Percentiles rank a stretch among this genome's conserved stretches.
phyloP scores from a whole-genome alignment of 2,888 invertebrate species.

The Chamaedrilus cognettii region DNA sequence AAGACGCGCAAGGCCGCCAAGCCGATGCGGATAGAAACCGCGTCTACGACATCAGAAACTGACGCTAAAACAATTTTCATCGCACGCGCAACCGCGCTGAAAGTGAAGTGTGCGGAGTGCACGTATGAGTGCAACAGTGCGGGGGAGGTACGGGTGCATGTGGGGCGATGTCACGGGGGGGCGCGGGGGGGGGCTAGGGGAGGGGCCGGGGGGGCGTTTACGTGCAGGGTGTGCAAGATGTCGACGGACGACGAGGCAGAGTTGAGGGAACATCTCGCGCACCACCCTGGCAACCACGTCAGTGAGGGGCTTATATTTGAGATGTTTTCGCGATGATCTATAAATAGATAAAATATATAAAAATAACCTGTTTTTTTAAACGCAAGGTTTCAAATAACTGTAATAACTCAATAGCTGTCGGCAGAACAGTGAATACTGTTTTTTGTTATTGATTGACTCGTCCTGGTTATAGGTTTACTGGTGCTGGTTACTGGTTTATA shows the following conservation, averaged over 20 bases:
- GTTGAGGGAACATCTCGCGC: constrained; percentile 18
- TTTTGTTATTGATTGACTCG: no score
- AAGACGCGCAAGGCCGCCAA: background rate
- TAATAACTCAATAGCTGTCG: no score
- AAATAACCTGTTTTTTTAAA: no score
- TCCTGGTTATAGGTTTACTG: no score
- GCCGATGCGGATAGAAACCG: background rate
- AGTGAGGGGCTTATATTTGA: background rate
- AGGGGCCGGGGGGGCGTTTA: background rate
- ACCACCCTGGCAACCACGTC: constrained; percentile 18
- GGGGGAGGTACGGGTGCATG: background rate
- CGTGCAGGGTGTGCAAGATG: constrained; percentile 20
- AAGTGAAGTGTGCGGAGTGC: background rate
- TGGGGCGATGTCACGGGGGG: background rate
- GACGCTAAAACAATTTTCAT: background rate
- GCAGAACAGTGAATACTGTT: no score
- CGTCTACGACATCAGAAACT: background rate
- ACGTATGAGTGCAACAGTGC: background rate
- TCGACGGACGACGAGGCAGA: constrained; percentile 5
- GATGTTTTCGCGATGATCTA: no score
- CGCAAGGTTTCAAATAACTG: no score
- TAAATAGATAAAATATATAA: no score
- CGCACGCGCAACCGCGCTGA: background rate
- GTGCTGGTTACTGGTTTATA: no score
- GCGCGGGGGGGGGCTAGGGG: background rate